Conservation (phyloP, 1,140 invertebrate genomes). For the Achroia grisella region DNA sequence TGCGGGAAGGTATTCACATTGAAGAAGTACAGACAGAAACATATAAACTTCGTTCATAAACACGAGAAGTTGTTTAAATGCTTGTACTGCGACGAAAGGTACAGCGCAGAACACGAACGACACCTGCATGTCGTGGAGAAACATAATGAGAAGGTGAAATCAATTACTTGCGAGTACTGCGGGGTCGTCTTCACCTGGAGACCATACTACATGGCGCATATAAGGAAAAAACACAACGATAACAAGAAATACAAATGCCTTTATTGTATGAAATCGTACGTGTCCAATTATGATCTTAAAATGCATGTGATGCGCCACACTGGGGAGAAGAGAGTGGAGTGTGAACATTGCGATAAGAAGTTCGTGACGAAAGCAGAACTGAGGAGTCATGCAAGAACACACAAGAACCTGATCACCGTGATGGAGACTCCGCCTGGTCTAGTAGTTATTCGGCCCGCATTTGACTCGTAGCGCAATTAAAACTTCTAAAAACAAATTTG, state of each 20-base stretch:
- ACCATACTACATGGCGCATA: conserved; percentile 34
- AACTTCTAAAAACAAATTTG: no score
- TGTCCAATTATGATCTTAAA: conserved; percentile 23
- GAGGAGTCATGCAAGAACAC: conserved; percentile 1
- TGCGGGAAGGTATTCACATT: conserved; percentile 44
- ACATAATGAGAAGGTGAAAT: conserved; percentile 35
- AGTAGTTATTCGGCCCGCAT: no score
- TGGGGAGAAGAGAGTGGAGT: neutral
- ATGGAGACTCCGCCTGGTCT: no score
- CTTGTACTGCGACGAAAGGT: conserved; percentile 32
- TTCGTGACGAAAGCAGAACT: conserved; percentile 5
- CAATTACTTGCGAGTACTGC: conserved; percentile 40
- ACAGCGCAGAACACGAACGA: conserved; percentile 18
- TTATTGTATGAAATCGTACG: conserved; percentile 26
- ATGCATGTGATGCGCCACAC: conserved; percentile 26
- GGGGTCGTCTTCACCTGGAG: conserved; percentile 36
- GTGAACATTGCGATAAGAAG: conserved; percentile 17
- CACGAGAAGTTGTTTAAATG: conserved; percentile 29
- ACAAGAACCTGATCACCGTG: neutral
- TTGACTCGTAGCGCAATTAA: no score
- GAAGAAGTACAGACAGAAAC: conserved; percentile 37
- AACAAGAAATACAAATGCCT: conserved; percentile 24
- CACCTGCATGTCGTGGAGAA: conserved; percentile 29
- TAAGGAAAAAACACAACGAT: conserved; percentile 29
- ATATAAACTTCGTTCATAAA: conserved; percentile 30